Evolutionary conservation across 64 coral and sea anemone genomes (phyloP), one percentile per base, ranked within the genome.

Genomic region (Montipora cactus): DNA sequence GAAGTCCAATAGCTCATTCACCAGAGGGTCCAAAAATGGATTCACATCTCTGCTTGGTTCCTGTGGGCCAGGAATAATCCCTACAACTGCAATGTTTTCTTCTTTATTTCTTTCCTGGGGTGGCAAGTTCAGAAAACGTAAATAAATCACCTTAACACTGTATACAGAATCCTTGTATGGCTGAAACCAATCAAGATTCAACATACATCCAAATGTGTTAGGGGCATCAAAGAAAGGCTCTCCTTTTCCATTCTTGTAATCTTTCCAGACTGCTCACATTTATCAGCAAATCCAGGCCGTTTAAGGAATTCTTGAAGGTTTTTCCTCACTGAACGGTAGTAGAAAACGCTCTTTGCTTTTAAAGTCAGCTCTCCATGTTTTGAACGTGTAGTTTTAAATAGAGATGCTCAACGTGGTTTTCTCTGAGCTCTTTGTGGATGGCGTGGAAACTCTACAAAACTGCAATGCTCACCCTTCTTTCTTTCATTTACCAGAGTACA

Each of bases 181-280:
- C 12, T 84, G 81, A 70, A 84, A 84, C 81, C 81, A 84, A n/a
- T 84, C 81, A 11, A 84, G 66, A 25, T 84, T 84, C 23, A 84
- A 49, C 22, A 70, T 67, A 67, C n/a, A 84, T 37, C 81, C 81
- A 45, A 67, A 84, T 0, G 81, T 67, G 59, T 67, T 67, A 1
- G 81, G 81, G 45, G 57, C 13, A 44, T 84, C 81, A 48, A 84
- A 84, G 15, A 84, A 67, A 13, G 58, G 58, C 37, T 84, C 23
- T 67, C 81, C 81, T 5, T 84, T 44, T 18, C 53, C 57, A 37
- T 67, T 70, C 45, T 84, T 84, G n/a, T 47, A 84, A 48, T 44
- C 47, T 14, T 86, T 69, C 83, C 83, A 86, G 12, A 86, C 20
- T 69, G 9, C 44, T 86, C 83, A 47, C 83, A 86, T 73, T 86